Conservation (phyloP, 2,888 invertebrate genomes). For the Nomada ruficornis region DNA sequence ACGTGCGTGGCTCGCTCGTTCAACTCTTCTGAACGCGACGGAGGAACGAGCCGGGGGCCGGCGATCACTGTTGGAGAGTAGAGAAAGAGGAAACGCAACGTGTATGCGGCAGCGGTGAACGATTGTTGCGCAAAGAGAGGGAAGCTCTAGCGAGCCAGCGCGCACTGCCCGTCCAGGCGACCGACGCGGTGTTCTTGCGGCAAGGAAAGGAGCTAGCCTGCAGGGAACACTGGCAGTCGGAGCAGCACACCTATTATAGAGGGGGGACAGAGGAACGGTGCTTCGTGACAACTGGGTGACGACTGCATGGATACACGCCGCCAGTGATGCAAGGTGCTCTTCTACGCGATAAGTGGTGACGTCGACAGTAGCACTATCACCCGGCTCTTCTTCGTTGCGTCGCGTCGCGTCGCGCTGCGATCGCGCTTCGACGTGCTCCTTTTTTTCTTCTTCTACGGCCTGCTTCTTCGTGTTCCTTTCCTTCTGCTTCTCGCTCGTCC, state of each 20-base stretch:
- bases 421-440: slow-evolving; percentile 18
- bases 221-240: slow-evolving; percentile 84
- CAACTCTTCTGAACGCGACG: slow-evolving; percentile 9
- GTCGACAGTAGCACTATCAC: slow-evolving; percentile 57
- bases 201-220: slow-evolving; percentile 70
- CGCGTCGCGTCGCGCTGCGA: slow-evolving; percentile 8
- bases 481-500: neutral
- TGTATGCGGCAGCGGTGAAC: neutral
- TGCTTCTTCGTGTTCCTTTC: neutral
- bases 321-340: slow-evolving; percentile 79
- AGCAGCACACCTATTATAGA: slow-evolving; percentile 78
- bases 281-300: slow-evolving; percentile 85
- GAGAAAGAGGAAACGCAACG: slow-evolving; percentile 29
- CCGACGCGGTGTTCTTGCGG: slow-evolving; percentile 50
- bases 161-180: slow-evolving; percentile 7
- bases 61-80: neutral
- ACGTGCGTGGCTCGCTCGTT: slow-evolving; percentile 6
- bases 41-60: slow-evolving; percentile 1
- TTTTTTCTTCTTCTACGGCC: neutral
- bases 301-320: slow-evolving; percentile 83
- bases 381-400: slow-evolving; percentile 12
- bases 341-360: slow-evolving; percentile 68
- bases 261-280: slow-evolving; percentile 81
- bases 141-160: slow-evolving; percentile 7
- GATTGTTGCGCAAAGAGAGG: slow-evolving; percentile 38